Conservation (phyloP, 37 sponge, comb jelly and placozoan species). For the Cliona cf. orientalis region DNA sequence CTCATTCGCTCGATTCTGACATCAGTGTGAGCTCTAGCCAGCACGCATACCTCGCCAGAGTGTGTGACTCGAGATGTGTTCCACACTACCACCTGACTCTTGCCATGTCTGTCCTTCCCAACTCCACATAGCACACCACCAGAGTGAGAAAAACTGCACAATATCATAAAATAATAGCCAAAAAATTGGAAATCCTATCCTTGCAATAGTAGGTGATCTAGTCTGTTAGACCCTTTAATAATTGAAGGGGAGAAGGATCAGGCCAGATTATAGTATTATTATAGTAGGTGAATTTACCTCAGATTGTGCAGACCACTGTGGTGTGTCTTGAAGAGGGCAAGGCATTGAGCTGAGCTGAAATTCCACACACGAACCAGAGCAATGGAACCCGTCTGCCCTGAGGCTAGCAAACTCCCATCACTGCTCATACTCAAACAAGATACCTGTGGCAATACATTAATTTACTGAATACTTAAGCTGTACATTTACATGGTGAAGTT, state of each 20-base stretch:
- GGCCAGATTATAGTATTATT: background rate
- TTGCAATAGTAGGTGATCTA: too few relatives aligned
- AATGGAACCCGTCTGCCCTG: conserved; percentile 69
- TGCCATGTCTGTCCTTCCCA: conserved; percentile 75
- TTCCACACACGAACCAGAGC: conserved; percentile 85
- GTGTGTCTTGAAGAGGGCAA: conserved; percentile 81
- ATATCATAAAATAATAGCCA: too few relatives aligned
- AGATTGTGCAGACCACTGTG: conserved; percentile 42
- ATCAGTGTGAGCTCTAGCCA: conserved; percentile 80
- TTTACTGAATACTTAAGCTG: background rate
- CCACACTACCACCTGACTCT: conserved; percentile 71
- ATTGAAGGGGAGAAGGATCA: too few relatives aligned
- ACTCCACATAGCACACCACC: conserved; percentile 79
- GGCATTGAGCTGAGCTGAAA: conserved; percentile 45
- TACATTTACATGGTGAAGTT: background rate
- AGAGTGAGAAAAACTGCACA: conserved; percentile 71
- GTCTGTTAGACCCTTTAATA: too few relatives aligned
- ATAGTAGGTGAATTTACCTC: conserved; percentile 39
- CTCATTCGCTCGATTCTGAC: conserved; percentile 66
- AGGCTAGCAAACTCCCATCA: conserved; percentile 62
- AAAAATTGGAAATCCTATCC: too few relatives aligned
- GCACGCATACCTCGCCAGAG: conserved; percentile 44
- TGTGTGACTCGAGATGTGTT: conserved; percentile 16
- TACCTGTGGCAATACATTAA: conserved; percentile 40
- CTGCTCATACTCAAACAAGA: conserved; percentile 60